phyloP scores from a whole-genome alignment of 2,888 invertebrate species.

The Trachelus stipa region DNA sequence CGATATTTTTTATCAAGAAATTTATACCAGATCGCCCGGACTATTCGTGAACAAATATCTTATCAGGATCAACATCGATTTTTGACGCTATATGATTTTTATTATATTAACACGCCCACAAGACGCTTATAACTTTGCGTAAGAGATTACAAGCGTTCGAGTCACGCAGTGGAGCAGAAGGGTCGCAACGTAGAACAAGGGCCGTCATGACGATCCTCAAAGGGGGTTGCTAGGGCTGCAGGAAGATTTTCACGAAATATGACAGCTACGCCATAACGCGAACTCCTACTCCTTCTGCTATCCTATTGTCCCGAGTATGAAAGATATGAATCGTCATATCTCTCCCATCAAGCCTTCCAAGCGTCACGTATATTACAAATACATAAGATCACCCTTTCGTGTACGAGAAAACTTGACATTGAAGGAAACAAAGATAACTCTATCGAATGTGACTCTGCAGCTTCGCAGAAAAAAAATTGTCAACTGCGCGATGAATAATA shows the following conservation, averaged over 20 bases:
- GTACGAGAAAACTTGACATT: background rate
- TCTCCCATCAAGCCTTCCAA: constrained; percentile 5
- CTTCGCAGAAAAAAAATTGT: background rate
- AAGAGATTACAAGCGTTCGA: background rate
- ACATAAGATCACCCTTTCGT: background rate
- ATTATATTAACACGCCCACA: background rate
- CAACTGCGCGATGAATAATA: background rate
- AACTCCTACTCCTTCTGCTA: constrained; percentile 52
- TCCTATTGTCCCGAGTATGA: constrained; percentile 54
- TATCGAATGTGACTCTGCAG: background rate
- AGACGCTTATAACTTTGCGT: background rate
- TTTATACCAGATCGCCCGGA: background rate
- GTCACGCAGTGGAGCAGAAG: background rate
- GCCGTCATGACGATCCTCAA: background rate
- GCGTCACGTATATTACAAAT: background rate
- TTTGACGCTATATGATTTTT: background rate
- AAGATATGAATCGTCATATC: constrained; percentile 60
- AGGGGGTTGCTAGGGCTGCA: constrained; percentile 11
- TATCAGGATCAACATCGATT: background rate
- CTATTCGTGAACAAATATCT: background rate
- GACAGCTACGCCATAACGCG: constrained; percentile 42
- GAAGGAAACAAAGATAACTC: background rate
- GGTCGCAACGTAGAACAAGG: background rate
- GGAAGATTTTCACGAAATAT: constrained; percentile 42
- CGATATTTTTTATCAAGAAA: background rate